Evolutionary conservation across 2,113 vertebrate genomes (phyloP).

Genomic region (Ahaetulla prasina): DNA sequence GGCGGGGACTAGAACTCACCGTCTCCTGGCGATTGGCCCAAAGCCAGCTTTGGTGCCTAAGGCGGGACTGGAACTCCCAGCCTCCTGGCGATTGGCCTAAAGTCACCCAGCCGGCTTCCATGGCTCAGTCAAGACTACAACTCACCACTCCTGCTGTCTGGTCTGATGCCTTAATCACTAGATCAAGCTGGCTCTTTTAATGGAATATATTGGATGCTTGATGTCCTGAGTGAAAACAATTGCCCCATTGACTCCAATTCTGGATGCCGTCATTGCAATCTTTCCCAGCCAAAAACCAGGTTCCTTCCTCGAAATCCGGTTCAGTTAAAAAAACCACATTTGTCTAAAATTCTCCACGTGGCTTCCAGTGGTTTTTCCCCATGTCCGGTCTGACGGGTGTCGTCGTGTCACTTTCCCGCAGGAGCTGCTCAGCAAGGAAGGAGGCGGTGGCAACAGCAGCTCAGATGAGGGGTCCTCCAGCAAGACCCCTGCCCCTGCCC

Average conservation of each 20-base stretch:
- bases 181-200: too few species aligned
- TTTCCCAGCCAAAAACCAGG: neutral
- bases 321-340: fast-evolving
- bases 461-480: neutral
- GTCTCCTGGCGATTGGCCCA: too few species aligned
- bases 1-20: neutral
- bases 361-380: neutral
- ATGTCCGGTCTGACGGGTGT: neutral
- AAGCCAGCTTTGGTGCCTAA: neutral
- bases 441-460: neutral
- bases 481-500: neutral
- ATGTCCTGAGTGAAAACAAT: neutral
- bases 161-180: too few species aligned
- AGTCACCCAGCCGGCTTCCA: neutral
- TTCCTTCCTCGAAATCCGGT: neutral
- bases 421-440: conserved; percentile 15
- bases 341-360: neutral
- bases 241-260: neutral
- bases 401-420: neutral
- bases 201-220: too few species aligned
- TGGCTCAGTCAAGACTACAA: neutral
- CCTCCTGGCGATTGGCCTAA: too few species aligned
- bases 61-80: neutral
- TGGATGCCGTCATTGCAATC: neutral
- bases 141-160: neutral